A percentile compares a stretch with the other conserved stretches of the same genome.
phyloP scores from a whole-genome alignment of 2,113 vertebrate genomes.

The Sylvilagus bachmani region DNA sequence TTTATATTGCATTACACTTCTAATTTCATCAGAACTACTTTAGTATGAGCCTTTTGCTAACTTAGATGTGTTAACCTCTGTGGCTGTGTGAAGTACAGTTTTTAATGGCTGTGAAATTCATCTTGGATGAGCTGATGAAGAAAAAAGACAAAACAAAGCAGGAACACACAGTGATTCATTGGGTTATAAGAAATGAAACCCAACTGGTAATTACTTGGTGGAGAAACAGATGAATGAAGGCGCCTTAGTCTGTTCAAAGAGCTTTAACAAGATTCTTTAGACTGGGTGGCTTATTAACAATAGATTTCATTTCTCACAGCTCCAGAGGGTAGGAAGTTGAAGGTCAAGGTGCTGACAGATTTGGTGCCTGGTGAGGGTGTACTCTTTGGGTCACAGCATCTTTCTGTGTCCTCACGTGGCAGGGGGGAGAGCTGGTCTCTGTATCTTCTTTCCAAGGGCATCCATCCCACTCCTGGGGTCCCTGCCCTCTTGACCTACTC shows the following conservation, averaged over 20 bases:
- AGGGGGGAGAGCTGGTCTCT: neutral
- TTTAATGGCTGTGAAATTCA: neutral
- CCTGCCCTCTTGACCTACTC: neutral
- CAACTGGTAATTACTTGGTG: neutral
- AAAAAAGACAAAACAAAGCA: neutral
- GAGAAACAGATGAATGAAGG: neutral
- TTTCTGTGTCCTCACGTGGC: neutral
- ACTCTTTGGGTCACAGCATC: neutral
- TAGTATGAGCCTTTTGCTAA: neutral
- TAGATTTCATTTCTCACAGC: neutral
- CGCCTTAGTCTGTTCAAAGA: neutral
- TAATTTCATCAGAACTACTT: constrained; percentile 38
- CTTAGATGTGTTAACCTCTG: constrained; percentile 4
- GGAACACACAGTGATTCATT: neutral
- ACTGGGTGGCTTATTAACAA: neutral
- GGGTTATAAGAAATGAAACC: neutral
- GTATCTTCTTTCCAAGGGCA: neutral
- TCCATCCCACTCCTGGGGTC: neutral
- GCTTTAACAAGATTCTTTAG: neutral
- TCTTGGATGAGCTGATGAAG: constrained; percentile 36
- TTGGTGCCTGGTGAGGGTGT: neutral
- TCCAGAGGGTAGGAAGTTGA: neutral
- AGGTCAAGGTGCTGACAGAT: neutral
- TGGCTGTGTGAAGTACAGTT: neutral
- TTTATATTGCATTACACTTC: neutral